Conservation (phyloP, 2,113 vertebrate species). For the Cebus imitator region DNA sequence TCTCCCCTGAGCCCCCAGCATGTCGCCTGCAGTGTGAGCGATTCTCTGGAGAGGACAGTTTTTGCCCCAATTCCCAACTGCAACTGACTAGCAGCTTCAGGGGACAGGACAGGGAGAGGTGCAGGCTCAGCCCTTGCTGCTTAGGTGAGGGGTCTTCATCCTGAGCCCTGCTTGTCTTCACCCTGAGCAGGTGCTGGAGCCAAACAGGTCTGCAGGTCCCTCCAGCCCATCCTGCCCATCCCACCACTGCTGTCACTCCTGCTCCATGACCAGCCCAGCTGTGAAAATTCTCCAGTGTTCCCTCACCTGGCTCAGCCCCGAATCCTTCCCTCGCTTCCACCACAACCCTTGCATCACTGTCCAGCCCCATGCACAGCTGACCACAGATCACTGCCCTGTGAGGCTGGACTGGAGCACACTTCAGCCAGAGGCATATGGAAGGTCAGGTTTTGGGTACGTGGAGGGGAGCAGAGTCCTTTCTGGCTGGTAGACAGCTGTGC, state of each 20-base stretch:
- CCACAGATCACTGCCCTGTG: neutral
- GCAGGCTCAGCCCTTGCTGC: neutral
- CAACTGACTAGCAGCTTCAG: neutral
- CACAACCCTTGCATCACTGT: neutral
- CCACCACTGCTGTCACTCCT: neutral
- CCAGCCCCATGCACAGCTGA: neutral
- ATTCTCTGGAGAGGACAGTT: neutral
- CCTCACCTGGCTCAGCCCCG: neutral
- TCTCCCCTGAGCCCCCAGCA: neutral
- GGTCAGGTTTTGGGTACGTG: too few species aligned
- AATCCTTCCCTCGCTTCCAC: neutral
- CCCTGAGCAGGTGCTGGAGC: fast-evolving
- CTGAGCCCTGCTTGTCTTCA: neutral
- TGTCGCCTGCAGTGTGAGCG: neutral
- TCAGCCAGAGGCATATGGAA: neutral
- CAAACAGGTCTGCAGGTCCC: neutral
- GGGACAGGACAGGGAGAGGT: neutral
- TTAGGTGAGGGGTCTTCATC: neutral
- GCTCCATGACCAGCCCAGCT: neutral
- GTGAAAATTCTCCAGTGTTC: neutral
- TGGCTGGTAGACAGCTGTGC: neutral
- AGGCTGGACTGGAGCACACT: neutral
- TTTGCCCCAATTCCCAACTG: neutral
- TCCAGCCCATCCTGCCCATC: too few species aligned
- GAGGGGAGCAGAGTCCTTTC: neutral